A percentile compares a stretch with the other conserved stretches of the same genome.
These are phyloP conservation scores for Campoletis sonorensis DNA, from an alignment of 1,140 invertebrate genomes.

Conservation along the genomic window DNA sequence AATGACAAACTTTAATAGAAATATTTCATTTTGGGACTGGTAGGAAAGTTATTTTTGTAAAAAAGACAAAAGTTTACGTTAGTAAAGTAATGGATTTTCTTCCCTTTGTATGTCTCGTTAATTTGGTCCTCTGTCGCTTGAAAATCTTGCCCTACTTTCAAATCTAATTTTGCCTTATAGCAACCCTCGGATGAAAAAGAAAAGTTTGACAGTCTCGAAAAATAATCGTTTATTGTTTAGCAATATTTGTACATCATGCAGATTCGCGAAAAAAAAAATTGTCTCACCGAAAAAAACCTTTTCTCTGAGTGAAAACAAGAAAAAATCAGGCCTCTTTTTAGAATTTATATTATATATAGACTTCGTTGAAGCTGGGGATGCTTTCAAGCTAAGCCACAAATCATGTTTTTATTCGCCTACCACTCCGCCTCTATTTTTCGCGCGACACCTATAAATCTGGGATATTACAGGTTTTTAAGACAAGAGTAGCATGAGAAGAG, in stretches of 20 bases:
- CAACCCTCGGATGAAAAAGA: too few relatives aligned
- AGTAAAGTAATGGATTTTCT: too few relatives aligned
- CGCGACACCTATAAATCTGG: background rate
- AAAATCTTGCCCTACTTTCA: too few relatives aligned
- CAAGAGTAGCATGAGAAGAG: background rate
- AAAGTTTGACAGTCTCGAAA: too few relatives aligned
- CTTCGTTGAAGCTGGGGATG: background rate
- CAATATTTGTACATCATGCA: background rate
- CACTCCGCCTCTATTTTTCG: background rate
- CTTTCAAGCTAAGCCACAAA: slow-evolving; percentile 3
- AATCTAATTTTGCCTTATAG: too few relatives aligned
- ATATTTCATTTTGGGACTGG: too few relatives aligned
- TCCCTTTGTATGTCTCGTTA: too few relatives aligned
- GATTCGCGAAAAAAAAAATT: background rate
- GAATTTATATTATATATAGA: background rate
- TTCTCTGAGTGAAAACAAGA: background rate
- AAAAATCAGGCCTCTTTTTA: background rate
- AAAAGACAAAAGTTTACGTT: too few relatives aligned
- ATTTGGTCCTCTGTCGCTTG: too few relatives aligned
- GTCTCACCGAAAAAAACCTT: background rate
- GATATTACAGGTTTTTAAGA: background rate
- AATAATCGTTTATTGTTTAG: background rate
- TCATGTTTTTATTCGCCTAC: background rate
- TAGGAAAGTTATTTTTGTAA: too few relatives aligned
- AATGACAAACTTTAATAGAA: too few relatives aligned